phyloP scores from a whole-genome alignment of 1,140 invertebrate genomes.

The Neoseiulus cucumeris region DNA sequence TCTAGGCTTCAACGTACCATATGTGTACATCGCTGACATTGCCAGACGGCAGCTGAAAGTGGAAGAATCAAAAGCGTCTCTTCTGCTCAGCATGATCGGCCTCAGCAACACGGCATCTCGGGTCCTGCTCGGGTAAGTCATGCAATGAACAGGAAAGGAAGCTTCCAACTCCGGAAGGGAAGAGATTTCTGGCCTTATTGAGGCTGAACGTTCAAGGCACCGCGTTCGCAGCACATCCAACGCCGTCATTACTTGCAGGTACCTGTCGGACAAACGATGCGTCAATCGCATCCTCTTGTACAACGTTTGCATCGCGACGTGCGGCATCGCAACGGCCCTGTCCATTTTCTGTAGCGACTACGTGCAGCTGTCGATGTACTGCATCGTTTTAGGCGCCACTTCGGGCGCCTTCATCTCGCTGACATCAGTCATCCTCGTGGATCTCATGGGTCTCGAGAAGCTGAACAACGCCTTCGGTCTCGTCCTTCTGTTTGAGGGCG shows the following conservation, averaged over 20 bases:
- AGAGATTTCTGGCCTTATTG: no score
- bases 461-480: slow-evolving; percentile 31
- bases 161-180: slow-evolving; percentile 22
- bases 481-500: slow-evolving; percentile 29
- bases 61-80: slow-evolving; percentile 24
- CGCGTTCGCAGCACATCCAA: no score
- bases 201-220: no score
- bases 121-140: slow-evolving; percentile 57
- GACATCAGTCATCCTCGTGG: slow-evolving; percentile 27
- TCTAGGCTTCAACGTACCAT: slow-evolving; percentile 74
- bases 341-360: slow-evolving; percentile 49
- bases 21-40: slow-evolving; percentile 54
- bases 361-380: slow-evolving; percentile 47
- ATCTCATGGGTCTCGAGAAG: slow-evolving; percentile 25
- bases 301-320: slow-evolving; percentile 58
- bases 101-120: slow-evolving; percentile 34
- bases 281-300: slow-evolving; percentile 71
- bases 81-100: slow-evolving; percentile 32
- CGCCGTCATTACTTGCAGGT: slow-evolving; percentile 36
- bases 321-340: slow-evolving; percentile 42
- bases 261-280: slow-evolving; percentile 63
- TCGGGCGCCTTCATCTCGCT: slow-evolving; percentile 37
- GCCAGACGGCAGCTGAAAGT: slow-evolving; percentile 27
- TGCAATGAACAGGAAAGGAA: slow-evolving; percentile 27
- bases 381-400: slow-evolving; percentile 60